phyloP scores from a whole-genome alignment of 2,888 invertebrate genomes.

The Leptura quadrifasciata region DNA sequence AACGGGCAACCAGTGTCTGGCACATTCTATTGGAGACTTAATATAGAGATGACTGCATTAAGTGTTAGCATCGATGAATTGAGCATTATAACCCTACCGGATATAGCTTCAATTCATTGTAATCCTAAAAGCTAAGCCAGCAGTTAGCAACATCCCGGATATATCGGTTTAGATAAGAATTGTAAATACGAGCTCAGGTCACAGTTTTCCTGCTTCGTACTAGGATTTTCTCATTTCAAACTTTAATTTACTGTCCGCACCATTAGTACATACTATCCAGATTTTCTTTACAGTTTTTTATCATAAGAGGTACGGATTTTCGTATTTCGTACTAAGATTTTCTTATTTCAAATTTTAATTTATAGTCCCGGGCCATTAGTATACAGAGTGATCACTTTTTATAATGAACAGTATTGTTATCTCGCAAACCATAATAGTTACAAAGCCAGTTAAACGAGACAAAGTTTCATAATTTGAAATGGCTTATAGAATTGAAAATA shows the following conservation, averaged over 20 bases:
- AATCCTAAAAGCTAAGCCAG: constrained; percentile 39
- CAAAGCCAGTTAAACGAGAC: no score
- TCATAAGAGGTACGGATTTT: no score
- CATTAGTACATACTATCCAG: neutral
- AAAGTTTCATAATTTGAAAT: no score
- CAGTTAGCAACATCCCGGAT: constrained; percentile 44
- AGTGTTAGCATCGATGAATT: constrained; percentile 2
- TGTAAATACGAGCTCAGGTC: constrained; percentile 35
- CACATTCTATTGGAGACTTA: neutral
- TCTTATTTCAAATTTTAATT: no score
- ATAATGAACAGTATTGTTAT: no score
- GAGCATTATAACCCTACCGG: constrained; percentile 20
- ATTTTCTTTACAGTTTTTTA: neutral
- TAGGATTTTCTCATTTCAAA: constrained; percentile 29
- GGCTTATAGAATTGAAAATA: no score
- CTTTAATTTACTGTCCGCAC: constrained; percentile 16
- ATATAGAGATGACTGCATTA: constrained; percentile 1
- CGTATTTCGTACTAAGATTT: no score
- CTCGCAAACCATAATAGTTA: no score
- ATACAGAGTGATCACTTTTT: no score
- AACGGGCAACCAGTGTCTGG: no score
- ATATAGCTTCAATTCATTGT: constrained; percentile 33
- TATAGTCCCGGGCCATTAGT: no score
- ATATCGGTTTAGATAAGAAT: constrained; percentile 46
- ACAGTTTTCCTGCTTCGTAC: constrained; percentile 14